phyloP scores from a whole-genome alignment of 2,113 vertebrate genomes.

The Scytalopus superciliaris region DNA sequence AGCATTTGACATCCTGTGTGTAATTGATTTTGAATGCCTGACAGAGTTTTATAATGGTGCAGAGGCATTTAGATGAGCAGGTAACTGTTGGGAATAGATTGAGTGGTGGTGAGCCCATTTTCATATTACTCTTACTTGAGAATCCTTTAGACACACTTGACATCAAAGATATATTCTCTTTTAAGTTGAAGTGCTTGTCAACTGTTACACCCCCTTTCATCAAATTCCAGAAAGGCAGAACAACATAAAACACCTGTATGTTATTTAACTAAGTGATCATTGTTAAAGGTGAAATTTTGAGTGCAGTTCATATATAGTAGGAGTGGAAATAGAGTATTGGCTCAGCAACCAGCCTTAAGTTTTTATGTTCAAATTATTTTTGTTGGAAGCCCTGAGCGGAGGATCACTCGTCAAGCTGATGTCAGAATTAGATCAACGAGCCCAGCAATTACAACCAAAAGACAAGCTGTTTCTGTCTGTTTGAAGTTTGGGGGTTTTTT shows the following conservation, averaged over 20 bases:
- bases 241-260: background rate
- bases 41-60: slow-evolving; percentile 55
- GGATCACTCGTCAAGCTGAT: background rate
- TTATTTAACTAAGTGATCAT: slow-evolving; percentile 29
- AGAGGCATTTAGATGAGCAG: slow-evolving; percentile 60
- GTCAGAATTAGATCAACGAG: background rate
- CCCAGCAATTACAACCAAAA: background rate
- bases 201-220: background rate
- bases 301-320: background rate
- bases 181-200: slow-evolving; percentile 24
- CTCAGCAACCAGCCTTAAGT: background rate
- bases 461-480: background rate
- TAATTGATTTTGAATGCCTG: slow-evolving; percentile 75
- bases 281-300: background rate
- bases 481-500: background rate
- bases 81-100: slow-evolving; percentile 70
- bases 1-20: slow-evolving; percentile 65
- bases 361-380: background rate
- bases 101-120: slow-evolving; percentile 59
- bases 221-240: background rate
- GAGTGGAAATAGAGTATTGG: background rate
- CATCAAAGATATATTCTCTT: slow-evolving; percentile 49
- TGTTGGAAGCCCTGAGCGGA: background rate
- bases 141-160: slow-evolving; percentile 53
- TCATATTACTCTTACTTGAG: slow-evolving; percentile 54